A percentile compares a stretch with the other conserved stretches of the same genome.
phyloP scores from a whole-genome alignment of 2,797 vertebrate species.

The Pseudomugil tenellus region DNA sequence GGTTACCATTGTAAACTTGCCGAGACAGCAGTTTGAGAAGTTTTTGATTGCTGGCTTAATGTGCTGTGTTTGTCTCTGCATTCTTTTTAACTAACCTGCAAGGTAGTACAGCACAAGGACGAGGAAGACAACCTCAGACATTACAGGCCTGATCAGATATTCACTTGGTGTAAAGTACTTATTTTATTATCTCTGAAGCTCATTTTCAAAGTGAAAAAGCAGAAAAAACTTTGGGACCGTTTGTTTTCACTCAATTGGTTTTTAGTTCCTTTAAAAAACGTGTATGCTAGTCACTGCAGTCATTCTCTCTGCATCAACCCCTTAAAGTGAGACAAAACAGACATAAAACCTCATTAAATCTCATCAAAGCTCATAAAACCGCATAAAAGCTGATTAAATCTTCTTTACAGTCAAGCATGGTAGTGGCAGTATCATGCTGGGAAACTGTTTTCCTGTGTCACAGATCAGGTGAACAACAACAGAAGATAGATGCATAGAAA shows the following conservation, averaged over 20 bases:
- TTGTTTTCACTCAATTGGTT: no score
- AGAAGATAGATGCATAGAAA: not conserved
- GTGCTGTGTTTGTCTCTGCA: slow-evolving; percentile 56
- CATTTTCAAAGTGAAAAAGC: not conserved
- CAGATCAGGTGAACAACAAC: not conserved
- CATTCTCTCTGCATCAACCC: no score
- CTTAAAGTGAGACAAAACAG: no score
- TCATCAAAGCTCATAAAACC: no score
- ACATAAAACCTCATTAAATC: no score
- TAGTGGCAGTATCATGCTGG: not conserved
- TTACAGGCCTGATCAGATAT: not conserved
- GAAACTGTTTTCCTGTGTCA: not conserved
- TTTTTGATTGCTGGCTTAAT: slow-evolving; percentile 77
- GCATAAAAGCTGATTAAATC: not conserved
- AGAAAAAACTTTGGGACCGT: not conserved
- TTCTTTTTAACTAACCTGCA: slow-evolving; percentile 43
- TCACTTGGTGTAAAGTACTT: not conserved
- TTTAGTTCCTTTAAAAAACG: not conserved
- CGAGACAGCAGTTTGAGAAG: slow-evolving; percentile 80
- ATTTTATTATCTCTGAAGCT: not conserved
- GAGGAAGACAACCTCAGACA: slow-evolving; percentile 10
- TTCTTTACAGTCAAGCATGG: no score
- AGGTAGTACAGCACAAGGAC: slow-evolving; percentile 41
- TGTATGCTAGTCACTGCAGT: not conserved
- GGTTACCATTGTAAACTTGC: slow-evolving; percentile 83